phyloP scores from a whole-genome alignment of 2,888 invertebrate species.

The Cloeon dipterum region DNA sequence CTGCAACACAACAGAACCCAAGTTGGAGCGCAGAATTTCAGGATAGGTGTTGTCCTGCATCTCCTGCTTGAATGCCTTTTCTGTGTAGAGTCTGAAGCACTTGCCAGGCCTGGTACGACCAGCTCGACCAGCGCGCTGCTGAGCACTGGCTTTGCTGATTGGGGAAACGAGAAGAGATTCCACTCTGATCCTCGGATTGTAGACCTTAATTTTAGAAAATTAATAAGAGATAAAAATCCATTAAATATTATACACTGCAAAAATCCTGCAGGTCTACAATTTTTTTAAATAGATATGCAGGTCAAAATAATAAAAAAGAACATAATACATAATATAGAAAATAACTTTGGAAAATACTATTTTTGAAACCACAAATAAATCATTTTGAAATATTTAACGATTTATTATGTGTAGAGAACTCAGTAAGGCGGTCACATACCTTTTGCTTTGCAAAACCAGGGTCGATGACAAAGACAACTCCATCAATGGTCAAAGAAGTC shows the following conservation, averaged over 20 bases:
- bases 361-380: neutral
- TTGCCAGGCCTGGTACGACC: conserved; percentile 97
- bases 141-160: conserved; percentile 96
- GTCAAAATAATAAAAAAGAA: neutral
- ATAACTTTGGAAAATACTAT: neutral
- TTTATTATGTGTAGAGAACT: too few species aligned
- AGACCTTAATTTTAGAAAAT: conserved; percentile 26
- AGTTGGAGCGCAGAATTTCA: conserved; percentile 78
- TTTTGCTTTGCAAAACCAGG: conserved; percentile 99
- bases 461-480: conserved; percentile 98
- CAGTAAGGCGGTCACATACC: too few species aligned
- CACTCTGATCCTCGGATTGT: conserved; percentile 74
- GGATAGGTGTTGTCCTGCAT: conserved; percentile 99
- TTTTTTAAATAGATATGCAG: neutral
- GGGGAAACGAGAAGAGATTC: conserved; percentile 95
- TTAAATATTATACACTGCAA: too few species aligned
- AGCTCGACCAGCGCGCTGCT: conserved; percentile 93
- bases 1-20: conserved; percentile 94
- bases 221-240: neutral
- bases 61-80: conserved; percentile 85
- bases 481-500: conserved; percentile 96
- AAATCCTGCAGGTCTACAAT: neutral
- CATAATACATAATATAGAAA: neutral
- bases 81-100: conserved; percentile 55
- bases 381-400: neutral